Evolutionary conservation across 92 coral and sea anemone species (phyloP), one percentile per base, ranked within the genome.

Genomic region (Parazoanthus darwini): DNA sequence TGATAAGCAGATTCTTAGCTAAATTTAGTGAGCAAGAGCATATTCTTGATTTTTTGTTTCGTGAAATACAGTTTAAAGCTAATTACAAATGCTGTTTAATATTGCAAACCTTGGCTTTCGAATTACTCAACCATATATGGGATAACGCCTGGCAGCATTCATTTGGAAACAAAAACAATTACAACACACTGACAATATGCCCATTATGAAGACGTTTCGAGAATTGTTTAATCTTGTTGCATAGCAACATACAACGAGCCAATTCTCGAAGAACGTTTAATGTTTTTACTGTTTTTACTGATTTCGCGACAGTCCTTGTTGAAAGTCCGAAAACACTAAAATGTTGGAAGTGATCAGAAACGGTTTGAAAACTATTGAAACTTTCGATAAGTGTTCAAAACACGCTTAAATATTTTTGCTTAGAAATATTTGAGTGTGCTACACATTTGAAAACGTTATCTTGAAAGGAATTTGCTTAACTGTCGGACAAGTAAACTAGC

Each of bases 111-210:
- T 13, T 16, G 79, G 46, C 46, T 44, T 39, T 38, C 4, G 77
- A 76, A 76, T 76, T 16, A 36, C 16, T 20, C 10, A 18, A 37
- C 54, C 79, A 76, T 76, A 76, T 76, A 76, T 39, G 79, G 79
- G 11, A 39, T 76, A 75, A 76, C 13, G 42, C 6, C 35, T 68
- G 74, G 35, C 14, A 23, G 14, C 35, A 68, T 68, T 68, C 35
- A n/a, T 15, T 15, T 54, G 18, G 14, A 68, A 68, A 68, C 26
- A 8, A 22, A 35, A 35, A 33, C 39, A 73, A 33, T 35, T 73
- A 46, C 50, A 46, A 48, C 35, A 73, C 14, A 39, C 42, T 39
- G 42, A 37, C 39, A 74, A 20, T 46, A 10, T 46, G 43, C n/a
- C 54, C 26, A 76, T 76, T 38, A 76, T 22, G 43, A 7, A 23